Evolutionary conservation across 2,113 vertebrate species (phyloP).

Genomic region (Lampris incognitus): DNA sequence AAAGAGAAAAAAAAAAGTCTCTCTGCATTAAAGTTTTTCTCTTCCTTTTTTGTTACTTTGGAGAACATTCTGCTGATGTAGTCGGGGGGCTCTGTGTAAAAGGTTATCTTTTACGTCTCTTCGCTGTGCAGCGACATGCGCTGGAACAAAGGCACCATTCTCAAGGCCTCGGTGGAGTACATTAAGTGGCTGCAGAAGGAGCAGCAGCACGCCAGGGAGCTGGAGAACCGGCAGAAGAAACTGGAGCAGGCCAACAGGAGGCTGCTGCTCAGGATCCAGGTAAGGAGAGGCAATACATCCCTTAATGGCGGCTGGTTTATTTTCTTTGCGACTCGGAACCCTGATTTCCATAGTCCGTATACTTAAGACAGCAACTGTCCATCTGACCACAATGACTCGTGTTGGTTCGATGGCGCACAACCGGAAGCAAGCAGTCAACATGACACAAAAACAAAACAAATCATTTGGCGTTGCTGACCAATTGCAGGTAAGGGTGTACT

Average conservation of each 20-base stretch:
- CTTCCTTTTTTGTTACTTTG: conserved; percentile 58
- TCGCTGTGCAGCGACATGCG: conserved; percentile 93
- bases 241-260: conserved; percentile 94
- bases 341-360: no score
- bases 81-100: conserved; percentile 87
- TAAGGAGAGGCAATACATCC: conserved; percentile 55
- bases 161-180: conserved; percentile 99
- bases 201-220: conserved; percentile 94
- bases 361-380: no score
- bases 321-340: background rate
- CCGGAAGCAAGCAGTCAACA: no score
- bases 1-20: conserved; percentile 67
- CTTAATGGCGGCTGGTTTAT: background rate
- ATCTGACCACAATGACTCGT: no score
- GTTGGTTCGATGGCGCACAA: no score
- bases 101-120: conserved; percentile 87
- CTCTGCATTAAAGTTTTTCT: conserved; percentile 88
- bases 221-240: conserved; percentile 96
- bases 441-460: no score
- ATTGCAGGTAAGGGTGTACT: no score
- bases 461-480: no score
- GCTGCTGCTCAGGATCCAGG: conserved; percentile 96
- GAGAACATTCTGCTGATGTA: conserved; percentile 92
- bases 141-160: conserved; percentile 99
- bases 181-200: conserved; percentile 99